Conservation (phyloP, 2,797 vertebrate species). For the Scarus forsteni region DNA sequence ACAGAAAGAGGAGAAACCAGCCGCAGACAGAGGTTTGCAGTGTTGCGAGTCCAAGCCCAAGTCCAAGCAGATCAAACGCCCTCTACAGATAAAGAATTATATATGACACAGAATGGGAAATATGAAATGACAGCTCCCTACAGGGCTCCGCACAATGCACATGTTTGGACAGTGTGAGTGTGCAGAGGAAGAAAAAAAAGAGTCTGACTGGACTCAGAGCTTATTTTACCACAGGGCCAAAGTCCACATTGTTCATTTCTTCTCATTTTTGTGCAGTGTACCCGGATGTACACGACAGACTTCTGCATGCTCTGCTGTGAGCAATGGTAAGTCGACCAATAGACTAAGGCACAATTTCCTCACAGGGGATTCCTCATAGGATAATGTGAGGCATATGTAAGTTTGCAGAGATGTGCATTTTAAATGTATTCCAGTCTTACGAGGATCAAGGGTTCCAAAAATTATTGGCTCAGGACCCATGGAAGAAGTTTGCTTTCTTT, state of each 20-base stretch:
- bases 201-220: conserved; percentile 20
- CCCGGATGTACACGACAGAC: conserved; percentile 1
- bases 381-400: too few species aligned
- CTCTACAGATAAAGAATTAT: conserved; percentile 62
- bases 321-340: too few species aligned
- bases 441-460: too few species aligned
- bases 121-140: conserved; percentile 72
- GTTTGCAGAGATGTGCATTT: too few species aligned
- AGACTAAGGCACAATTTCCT: too few species aligned
- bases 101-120: conserved; percentile 67
- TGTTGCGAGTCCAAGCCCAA: conserved; percentile 58
- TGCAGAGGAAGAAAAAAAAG: conserved; percentile 7
- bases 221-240: conserved; percentile 31
- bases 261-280: neutral
- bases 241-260: conserved; percentile 18
- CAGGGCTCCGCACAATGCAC: conserved; percentile 41
- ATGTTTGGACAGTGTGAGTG: conserved; percentile 31
- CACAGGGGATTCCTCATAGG: too few species aligned
- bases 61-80: conserved; percentile 70
- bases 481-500: too few species aligned
- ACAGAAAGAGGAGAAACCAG: conserved; percentile 12
- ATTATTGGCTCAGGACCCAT: too few species aligned
- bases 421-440: too few species aligned
- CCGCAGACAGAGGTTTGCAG: conserved; percentile 33
- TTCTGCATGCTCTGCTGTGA: neutral